Evolutionary conservation across 2,113 vertebrate genomes (phyloP).

Genomic region (Phrynocephalus versicolor): DNA sequence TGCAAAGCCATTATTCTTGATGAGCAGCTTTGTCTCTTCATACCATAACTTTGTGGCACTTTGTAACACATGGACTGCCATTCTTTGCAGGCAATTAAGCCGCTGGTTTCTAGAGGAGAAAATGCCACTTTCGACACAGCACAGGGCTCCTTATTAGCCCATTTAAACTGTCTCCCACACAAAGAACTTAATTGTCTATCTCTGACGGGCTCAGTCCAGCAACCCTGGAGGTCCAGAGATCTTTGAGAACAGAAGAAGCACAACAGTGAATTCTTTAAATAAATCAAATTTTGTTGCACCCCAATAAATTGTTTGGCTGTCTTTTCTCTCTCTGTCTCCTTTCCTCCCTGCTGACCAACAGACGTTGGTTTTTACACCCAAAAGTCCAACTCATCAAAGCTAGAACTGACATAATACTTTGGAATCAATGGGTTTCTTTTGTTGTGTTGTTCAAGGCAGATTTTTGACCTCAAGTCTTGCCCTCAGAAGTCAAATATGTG

Average conservation of each 20-base stretch:
- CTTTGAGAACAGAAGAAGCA: neutral
- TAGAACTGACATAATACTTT: neutral
- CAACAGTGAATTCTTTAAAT: neutral
- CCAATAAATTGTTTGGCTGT: fast-evolving
- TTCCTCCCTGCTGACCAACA: neutral
- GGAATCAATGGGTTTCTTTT: neutral
- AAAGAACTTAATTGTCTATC: slow-evolving; percentile 41
- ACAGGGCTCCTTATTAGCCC: fast-evolving
- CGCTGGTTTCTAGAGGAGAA: slow-evolving; percentile 35
- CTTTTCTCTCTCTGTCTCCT: too few relatives aligned
- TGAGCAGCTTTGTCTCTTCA: slow-evolving; percentile 1
- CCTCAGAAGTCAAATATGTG: slow-evolving; percentile 12
- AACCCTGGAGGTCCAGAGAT: neutral
- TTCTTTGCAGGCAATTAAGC: slow-evolving; percentile 11
- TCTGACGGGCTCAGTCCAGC: fast-evolving
- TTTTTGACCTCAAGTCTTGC: neutral
- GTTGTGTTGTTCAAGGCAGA: neutral
- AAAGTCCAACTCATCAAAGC: neutral
- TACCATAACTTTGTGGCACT: neutral
- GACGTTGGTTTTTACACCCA: neutral
- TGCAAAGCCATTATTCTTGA: fast-evolving
- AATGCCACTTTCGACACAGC: neutral
- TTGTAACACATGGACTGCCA: fast-evolving
- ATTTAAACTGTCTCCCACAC: neutral
- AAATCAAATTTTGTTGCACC: neutral